A percentile compares a stretch with the other conserved stretches of the same genome.
Evolutionary conservation across 1,140 invertebrate species (phyloP).

Genomic region (Diabrotica virgifera): DNA sequence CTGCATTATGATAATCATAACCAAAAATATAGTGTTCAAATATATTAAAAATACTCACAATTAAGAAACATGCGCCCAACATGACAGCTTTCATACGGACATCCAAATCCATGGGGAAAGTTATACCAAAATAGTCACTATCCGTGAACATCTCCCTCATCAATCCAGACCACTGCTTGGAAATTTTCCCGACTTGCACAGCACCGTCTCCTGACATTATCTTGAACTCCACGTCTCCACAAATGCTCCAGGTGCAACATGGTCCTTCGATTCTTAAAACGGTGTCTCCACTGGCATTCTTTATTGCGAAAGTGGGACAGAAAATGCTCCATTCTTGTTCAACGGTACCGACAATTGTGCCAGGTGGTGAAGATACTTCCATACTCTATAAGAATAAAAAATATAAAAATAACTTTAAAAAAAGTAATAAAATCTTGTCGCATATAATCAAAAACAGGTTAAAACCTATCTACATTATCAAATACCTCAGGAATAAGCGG

Average conservation of each 20-base stretch:
- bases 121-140: slow-evolving; percentile 60
- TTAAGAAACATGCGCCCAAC: slow-evolving; percentile 52
- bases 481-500: too few species aligned
- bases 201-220: slow-evolving; percentile 54
- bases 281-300: slow-evolving; percentile 71
- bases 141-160: slow-evolving; percentile 59
- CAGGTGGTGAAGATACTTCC: slow-evolving; percentile 71
- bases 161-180: slow-evolving; percentile 60
- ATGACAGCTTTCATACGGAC: slow-evolving; percentile 60
- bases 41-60: slow-evolving; percentile 39
- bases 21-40: too few species aligned
- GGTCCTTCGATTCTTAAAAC: slow-evolving; percentile 84
- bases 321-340: slow-evolving; percentile 84
- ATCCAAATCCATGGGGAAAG: slow-evolving; percentile 60
- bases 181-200: slow-evolving; percentile 56
- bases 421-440: too few species aligned
- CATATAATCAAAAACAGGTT: too few species aligned
- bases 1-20: too few species aligned
- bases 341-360: slow-evolving; percentile 71
- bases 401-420: too few species aligned
- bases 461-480: too few species aligned
- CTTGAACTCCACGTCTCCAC: slow-evolving; percentile 74
- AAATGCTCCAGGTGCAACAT: slow-evolving; percentile 74
- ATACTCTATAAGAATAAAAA: slow-evolving; percentile 52
- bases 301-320: slow-evolving; percentile 74